Evolutionary conservation across 2,888 invertebrate species (phyloP), one percentile per base, ranked within the genome.

Genomic region (Caenorhabditis sp.): DNA sequence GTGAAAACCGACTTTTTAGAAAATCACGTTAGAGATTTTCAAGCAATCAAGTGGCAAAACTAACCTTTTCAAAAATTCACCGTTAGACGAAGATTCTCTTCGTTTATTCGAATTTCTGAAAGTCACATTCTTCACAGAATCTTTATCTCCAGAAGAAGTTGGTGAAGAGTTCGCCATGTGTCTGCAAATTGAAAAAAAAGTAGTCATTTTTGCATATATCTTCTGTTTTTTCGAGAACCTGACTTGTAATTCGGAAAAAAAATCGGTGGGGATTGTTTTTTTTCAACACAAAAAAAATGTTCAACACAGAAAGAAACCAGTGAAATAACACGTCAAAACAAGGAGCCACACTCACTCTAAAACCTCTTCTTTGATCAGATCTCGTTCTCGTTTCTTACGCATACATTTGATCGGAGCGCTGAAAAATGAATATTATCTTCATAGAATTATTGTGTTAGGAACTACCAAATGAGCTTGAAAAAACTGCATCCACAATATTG

Each of bases 31-130:
- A n/a, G n/a, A n/a, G n/a, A n/a, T n/a, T n/a, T n/a, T n/a, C n/a
- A n/a, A n/a, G n/a, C n/a, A n/a, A n/a, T n/a, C n/a, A n/a, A n/a
- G n/a, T n/a, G n/a, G n/a, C n/a, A n/a, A 17, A 6, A 43, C 43
- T 17, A 43, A 74, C 74, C 74, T 55, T 66, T 74, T 74, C 69
- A 74, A 66, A n/a, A 69, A 74, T n/a, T 74, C 74, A 4, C 69
- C 66, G 0, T 43, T 43, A 3, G 43, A 3, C 14, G 74, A 66
- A 17, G 74, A 69, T 19, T 74, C 74, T 36, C 69, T 43, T 57
- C 74, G 24, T 17, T 69, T 65, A 37, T 68, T 66, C 0, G 65
- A 68, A 57, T 50, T 73, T 36, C 68, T 54, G 51, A 73, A 73
- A 12, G 62, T 66, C 10, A 73, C 66, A n/a, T n/a, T n/a, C n/a